A percentile compares a stretch with the other conserved stretches of the same genome.
Evolutionary conservation across 2,113 vertebrate species (phyloP).

Genomic region (Calonectris borealis): DNA sequence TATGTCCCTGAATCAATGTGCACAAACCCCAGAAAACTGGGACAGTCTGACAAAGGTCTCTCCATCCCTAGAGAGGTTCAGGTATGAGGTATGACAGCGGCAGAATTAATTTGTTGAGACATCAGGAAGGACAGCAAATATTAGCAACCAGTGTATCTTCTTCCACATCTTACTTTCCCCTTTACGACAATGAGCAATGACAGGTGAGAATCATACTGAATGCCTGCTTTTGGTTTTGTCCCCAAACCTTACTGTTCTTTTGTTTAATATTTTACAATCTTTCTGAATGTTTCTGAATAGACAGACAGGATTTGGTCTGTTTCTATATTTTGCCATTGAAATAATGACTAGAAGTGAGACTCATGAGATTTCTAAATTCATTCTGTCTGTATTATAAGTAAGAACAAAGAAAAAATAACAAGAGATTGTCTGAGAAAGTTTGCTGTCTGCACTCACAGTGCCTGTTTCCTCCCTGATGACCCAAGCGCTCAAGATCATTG

Average conservation of each 20-base stretch:
- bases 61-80: background rate
- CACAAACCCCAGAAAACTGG: background rate
- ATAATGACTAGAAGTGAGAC: background rate
- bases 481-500: background rate
- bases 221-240: background rate
- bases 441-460: background rate
- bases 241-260: background rate
- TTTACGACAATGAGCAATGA: background rate
- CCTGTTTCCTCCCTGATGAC: background rate
- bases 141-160: background rate
- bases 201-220: background rate
- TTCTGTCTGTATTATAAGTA: background rate
- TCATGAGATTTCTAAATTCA: background rate
- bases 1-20: background rate
- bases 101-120: background rate
- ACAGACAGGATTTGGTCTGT: background rate
- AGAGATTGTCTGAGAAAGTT: background rate
- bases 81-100: background rate
- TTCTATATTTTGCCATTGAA: background rate
- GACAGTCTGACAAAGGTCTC: background rate
- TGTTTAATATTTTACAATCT: background rate
- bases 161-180: background rate
- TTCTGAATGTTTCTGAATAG: background rate
- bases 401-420: background rate
- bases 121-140: background rate